Conservation (phyloP, 1,140 invertebrate genomes). For the Conopomorpha cramerella region DNA sequence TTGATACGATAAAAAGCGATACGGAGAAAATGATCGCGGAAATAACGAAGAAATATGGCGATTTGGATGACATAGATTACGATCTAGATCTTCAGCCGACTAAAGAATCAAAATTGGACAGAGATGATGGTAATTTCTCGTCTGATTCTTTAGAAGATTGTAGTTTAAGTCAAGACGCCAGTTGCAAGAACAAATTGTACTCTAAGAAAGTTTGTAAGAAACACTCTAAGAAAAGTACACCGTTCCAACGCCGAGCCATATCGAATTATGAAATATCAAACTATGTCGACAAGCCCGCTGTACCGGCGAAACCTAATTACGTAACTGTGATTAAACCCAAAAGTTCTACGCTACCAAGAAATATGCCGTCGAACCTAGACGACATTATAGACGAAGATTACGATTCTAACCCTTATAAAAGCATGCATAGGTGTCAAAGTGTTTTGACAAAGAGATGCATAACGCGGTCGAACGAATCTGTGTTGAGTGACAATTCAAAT, state of each 20-base stretch:
- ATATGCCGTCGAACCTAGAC: slow-evolving; percentile 56
- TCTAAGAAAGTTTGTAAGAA: slow-evolving; percentile 60
- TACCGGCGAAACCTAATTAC: slow-evolving; percentile 30
- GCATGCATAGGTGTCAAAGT: slow-evolving; percentile 53
- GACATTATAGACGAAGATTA: slow-evolving; percentile 38
- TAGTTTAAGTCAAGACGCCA: slow-evolving; percentile 62
- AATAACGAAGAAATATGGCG: slow-evolving; percentile 64
- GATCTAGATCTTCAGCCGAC: slow-evolving; percentile 49
- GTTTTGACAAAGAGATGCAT: slow-evolving; percentile 53
- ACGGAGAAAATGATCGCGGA: slow-evolving; percentile 68
- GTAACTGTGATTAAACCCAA: slow-evolving; percentile 32
- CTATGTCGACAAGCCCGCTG: slow-evolving; percentile 35
- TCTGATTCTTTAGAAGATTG: slow-evolving; percentile 77
- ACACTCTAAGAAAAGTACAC: slow-evolving; percentile 54
- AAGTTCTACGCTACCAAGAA: slow-evolving; percentile 53
- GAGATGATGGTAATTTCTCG: slow-evolving; percentile 72
- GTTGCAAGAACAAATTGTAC: slow-evolving; percentile 52
- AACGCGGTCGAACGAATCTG: slow-evolving; percentile 53
- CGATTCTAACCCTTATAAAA: slow-evolving; percentile 24
- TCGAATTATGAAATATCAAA: slow-evolving; percentile 79
- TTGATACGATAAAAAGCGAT: slow-evolving; percentile 64
- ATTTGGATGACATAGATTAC: slow-evolving; percentile 53
- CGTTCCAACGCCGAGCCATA: slow-evolving; percentile 65
- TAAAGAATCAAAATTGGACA: slow-evolving; percentile 35
- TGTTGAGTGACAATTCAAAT: slow-evolving; percentile 55